These are phyloP conservation scores for Discoglossus pictus DNA, from an alignment of 2,797 vertebrate species.

Conservation along the genomic window DNA sequence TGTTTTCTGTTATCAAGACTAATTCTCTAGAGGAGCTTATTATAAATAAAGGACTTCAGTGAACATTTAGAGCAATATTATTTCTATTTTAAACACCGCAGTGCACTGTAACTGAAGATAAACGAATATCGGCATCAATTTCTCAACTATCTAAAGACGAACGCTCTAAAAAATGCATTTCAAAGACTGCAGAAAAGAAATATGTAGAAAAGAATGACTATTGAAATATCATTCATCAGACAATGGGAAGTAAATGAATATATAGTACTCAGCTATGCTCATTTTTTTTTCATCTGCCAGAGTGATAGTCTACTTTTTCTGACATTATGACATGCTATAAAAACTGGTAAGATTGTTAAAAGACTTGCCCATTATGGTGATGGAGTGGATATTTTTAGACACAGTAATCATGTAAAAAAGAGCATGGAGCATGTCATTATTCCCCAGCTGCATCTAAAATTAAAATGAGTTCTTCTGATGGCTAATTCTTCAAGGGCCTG, in stretches of 20 bases:
- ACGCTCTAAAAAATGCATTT: slow-evolving; percentile 35
- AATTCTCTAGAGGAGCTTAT: too few relatives aligned
- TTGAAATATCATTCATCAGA: slow-evolving; percentile 31
- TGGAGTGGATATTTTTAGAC: slow-evolving; percentile 49
- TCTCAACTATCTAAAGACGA: slow-evolving; percentile 4
- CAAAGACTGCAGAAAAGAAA: slow-evolving; percentile 18
- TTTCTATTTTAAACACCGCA: too few relatives aligned
- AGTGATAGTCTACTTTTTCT: slow-evolving; percentile 41
- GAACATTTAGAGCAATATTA: too few relatives aligned
- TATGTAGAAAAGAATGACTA: slow-evolving; percentile 37
- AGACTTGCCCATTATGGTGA: slow-evolving; percentile 47
- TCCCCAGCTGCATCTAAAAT: slow-evolving; percentile 50
- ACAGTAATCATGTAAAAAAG: slow-evolving; percentile 49
- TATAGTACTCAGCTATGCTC: slow-evolving; percentile 14
- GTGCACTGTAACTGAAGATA: slow-evolving; percentile 7
- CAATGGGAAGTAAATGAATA: slow-evolving; percentile 31
- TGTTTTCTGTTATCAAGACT: too few relatives aligned
- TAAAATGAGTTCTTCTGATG: slow-evolving; percentile 49
- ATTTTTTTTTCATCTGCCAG: slow-evolving; percentile 22
- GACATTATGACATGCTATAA: slow-evolving; percentile 45
- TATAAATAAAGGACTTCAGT: too few relatives aligned
- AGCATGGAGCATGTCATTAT: slow-evolving; percentile 45
- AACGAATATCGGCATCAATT: slow-evolving; percentile 24
- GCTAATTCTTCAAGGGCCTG: slow-evolving; percentile 46
- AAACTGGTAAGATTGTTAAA: slow-evolving; percentile 39